Evolutionary conservation across 2,888 invertebrate species (phyloP), one percentile per base, ranked within the genome.

Genomic region (Cyclophora punctaria): DNA sequence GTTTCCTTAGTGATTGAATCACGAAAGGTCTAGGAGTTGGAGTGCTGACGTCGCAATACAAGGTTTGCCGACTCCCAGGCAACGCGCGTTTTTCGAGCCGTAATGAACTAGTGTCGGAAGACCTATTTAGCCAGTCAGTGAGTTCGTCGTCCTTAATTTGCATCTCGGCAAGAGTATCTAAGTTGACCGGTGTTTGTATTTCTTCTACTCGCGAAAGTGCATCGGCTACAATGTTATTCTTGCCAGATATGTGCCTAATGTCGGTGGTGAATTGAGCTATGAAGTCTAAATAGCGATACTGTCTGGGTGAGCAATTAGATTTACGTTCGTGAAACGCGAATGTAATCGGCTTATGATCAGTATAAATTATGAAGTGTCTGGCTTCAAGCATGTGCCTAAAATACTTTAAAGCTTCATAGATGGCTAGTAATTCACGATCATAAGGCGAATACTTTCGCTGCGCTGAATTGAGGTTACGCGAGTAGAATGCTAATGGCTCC

Each of bases 401-500:
- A 41, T 46, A 42, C 7, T 42, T 41, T 5, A 47, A 42, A 34
- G 40, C n/a, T 34, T 47, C 47, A 33, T 47, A 57, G 58, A 47
- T 47, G 42, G 47, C 47, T 4, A 47, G 33, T 3, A 47, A 42
- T n/a, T 47, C 47, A 4, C 47, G 34, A 42, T 47, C 47, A n/a
- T 47, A 47, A 3, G 47, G 47, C n/a, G 47, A 47, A 34, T 47
- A 47, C n/a, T 47, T 47, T 34, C 34, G 34, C 33, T 47, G 47
- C 0, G 34, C 20, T 4, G 47, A 42, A 34, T 40, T 47, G 3
- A 47, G 48, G 7, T 48, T 43, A 6, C 41, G 41, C 4, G 71
- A 72, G 49, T 70, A 75, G 50, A 75, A 77, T 3, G 66, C 66
- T 2, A 75, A 49, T 1, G 73, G 73, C 55, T 73, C 53, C 61